Conservation (phyloP, 2,113 vertebrate species). For the Willisornis vidua region DNA sequence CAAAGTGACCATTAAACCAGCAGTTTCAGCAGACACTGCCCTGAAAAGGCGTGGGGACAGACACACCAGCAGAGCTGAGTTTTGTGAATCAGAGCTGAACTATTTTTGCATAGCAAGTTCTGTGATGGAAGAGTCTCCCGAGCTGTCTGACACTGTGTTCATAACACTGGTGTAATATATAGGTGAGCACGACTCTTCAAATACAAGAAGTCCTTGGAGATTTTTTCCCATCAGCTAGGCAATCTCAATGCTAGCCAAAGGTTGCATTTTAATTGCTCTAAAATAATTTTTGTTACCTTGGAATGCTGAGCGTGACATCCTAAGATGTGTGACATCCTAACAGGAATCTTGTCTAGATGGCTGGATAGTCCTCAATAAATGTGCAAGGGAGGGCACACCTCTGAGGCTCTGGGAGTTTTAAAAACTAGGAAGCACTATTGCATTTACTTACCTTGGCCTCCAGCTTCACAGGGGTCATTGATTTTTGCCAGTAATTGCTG, state of each 20-base stretch:
- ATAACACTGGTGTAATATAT: neutral
- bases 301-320: neutral
- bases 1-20: neutral
- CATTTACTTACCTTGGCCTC: conserved; percentile 30
- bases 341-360: neutral
- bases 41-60: neutral
- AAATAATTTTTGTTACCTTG: neutral
- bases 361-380: neutral
- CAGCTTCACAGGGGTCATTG: conserved; percentile 21
- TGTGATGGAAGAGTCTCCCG: neutral
- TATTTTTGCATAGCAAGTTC: neutral
- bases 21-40: neutral
- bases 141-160: neutral
- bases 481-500: conserved; percentile 58
- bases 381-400: neutral
- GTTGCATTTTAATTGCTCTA: neutral
- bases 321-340: neutral
- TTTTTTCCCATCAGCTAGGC: neutral
- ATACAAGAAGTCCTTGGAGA: neutral
- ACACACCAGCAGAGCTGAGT: neutral
- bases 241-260: neutral
- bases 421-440: conserved; percentile 10
- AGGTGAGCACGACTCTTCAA: neutral
- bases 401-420: conserved; percentile 12
- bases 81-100: neutral